Conservation (phyloP, 2,888 invertebrate genomes). For the Trissoscelio sp. region DNA sequence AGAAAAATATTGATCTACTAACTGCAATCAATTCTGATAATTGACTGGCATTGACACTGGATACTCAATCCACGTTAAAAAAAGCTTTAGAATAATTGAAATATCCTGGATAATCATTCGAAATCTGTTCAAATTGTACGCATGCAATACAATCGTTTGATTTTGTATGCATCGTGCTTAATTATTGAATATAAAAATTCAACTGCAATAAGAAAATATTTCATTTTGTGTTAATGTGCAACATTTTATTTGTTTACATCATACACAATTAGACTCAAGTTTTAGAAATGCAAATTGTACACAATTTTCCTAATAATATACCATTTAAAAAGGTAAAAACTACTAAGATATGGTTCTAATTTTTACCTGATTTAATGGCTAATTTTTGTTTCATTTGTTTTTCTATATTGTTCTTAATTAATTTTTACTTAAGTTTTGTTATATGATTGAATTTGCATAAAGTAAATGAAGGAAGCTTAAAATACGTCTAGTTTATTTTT, state of each 20-base stretch:
- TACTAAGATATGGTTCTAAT: no score
- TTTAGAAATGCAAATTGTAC: neutral
- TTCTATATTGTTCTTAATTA: no score
- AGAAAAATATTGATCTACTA: constrained; percentile 8
- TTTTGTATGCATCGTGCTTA: neutral
- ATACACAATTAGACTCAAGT: constrained; percentile 7
- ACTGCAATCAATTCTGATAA: neutral
- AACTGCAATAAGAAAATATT: neutral
- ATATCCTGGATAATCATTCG: constrained; percentile 14
- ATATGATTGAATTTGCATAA: no score
- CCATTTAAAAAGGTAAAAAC: neutral
- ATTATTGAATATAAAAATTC: neutral
- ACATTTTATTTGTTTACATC: constrained; percentile 8
- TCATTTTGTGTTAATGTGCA: constrained; percentile 11
- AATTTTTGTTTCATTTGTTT: neutral
- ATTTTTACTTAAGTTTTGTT: no score
- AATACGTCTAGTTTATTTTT: neutral
- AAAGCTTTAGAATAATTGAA: constrained; percentile 10
- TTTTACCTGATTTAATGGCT: constrained; percentile 3
- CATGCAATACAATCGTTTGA: constrained; percentile 20
- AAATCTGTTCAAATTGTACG: constrained; percentile 12
- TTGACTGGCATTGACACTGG: constrained; percentile 29
- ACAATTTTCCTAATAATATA: neutral
- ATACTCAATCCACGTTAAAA: constrained; percentile 22
- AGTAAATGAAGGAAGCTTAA: no score